A percentile compares a stretch with the other conserved stretches of the same genome.
phyloP scores from a whole-genome alignment of 2,888 invertebrate genomes.

The Neelides folsomi region DNA sequence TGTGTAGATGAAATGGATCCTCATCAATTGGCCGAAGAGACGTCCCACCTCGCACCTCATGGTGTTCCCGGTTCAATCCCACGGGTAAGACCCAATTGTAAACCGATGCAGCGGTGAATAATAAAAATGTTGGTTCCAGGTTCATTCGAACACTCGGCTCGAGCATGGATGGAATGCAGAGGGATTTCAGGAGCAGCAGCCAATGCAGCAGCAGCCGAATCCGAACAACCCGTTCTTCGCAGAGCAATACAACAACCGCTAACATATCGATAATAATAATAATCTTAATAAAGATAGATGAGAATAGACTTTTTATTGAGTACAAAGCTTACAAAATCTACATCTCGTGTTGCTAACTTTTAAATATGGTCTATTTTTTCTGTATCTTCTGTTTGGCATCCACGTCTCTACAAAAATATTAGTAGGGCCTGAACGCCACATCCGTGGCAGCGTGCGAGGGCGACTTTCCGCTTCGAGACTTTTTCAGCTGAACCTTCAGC shows the following conservation, averaged over 20 bases:
- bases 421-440: constrained; percentile 95
- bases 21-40: constrained; percentile 39
- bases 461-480: constrained; percentile 46
- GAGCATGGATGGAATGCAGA: constrained; percentile 5
- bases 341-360: too few species aligned
- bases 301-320: background rate
- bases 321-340: too few species aligned
- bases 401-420: constrained; percentile 38
- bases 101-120: background rate
- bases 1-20: constrained; percentile 15
- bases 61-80: constrained; percentile 87
- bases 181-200: constrained; percentile 5
- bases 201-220: constrained; percentile 3
- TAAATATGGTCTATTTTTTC: too few species aligned
- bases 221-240: background rate
- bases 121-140: constrained; percentile 5
- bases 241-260: too few species aligned
- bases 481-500: constrained; percentile 96
- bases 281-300: constrained; percentile 7
- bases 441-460: constrained; percentile 41
- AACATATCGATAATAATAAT: constrained; percentile 1
- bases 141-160: constrained; percentile 21
- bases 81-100: constrained; percentile 35
- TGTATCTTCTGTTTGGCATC: too few species aligned
- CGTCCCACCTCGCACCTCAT: constrained; percentile 81